phyloP scores from a whole-genome alignment of 2,888 invertebrate species.

The Cheilosia impressa region DNA sequence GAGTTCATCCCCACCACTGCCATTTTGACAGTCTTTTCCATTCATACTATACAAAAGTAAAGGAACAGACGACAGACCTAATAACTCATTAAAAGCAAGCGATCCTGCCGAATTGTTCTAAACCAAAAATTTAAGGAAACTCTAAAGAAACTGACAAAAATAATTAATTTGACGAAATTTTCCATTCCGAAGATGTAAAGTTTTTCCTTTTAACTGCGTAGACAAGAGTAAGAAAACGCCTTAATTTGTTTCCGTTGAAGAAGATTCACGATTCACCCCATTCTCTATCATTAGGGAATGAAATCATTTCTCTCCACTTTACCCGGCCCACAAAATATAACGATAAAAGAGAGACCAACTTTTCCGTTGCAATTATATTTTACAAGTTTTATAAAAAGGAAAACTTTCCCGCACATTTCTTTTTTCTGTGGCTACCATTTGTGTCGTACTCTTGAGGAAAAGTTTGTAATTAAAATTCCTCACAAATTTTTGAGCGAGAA shows the following conservation, averaged over 20 bases:
- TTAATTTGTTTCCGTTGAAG: constrained; percentile 63
- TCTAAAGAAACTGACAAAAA: not conserved
- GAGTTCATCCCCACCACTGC: too few species aligned
- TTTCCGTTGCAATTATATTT: constrained; percentile 71
- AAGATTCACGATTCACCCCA: constrained; percentile 51
- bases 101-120: not conserved
- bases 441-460: constrained; percentile 51
- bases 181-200: constrained; percentile 32
- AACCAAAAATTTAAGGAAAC: constrained; percentile 4
- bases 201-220: constrained; percentile 54
- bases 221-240: constrained; percentile 52
- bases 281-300: constrained; percentile 55
- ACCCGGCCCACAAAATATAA: constrained; percentile 24
- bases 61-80: too few species aligned
- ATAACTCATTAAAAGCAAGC: not conserved
- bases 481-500: constrained; percentile 47
- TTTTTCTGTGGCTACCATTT: constrained; percentile 24
- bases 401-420: constrained; percentile 5
- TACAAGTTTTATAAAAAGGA: constrained; percentile 48
- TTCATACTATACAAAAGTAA: too few species aligned
- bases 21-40: too few species aligned
- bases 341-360: constrained; percentile 55
- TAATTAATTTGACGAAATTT: constrained; percentile 40
- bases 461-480: constrained; percentile 73
- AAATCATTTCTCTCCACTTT: constrained; percentile 27